Evolutionary conservation across 2,113 vertebrate species (phyloP).

Genomic region (Brachypteracias leptosomus): DNA sequence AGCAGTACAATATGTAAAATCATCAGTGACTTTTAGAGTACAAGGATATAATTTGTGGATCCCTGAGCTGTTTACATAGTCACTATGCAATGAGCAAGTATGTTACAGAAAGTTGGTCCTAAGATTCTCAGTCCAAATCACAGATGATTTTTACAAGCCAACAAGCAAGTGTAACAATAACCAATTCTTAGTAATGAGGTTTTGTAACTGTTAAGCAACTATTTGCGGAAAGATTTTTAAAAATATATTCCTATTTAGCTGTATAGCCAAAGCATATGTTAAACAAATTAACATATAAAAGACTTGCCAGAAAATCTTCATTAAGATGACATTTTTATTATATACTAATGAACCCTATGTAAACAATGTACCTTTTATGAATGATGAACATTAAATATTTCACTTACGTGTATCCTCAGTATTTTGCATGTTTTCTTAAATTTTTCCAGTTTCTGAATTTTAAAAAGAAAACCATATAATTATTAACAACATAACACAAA

Average conservation of each 20-base stretch:
- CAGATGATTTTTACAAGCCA: conserved; percentile 63
- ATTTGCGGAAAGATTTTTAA: conserved; percentile 71
- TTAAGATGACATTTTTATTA: conserved; percentile 80
- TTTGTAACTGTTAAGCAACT: conserved; percentile 72
- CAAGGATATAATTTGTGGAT: conserved; percentile 39
- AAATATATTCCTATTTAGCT: conserved; percentile 75
- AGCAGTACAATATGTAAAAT: conserved; percentile 8
- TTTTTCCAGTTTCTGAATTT: conserved; percentile 53
- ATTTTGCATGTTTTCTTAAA: conserved; percentile 79
- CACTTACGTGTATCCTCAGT: conserved; percentile 72
- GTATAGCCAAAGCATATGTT: conserved; percentile 79
- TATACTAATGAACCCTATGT: conserved; percentile 80
- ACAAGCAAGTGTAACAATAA: conserved; percentile 47
- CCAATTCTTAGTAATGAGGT: conserved; percentile 63
- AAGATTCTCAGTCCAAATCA: conserved; percentile 32
- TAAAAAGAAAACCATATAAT: conserved; percentile 11
- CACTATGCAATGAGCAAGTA: conserved; percentile 77
- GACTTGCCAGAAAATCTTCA: conserved; percentile 75
- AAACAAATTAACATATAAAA: conserved; percentile 77
- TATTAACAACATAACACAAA: conserved; percentile 11
- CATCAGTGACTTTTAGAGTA: conserved; percentile 29
- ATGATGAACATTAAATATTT: conserved; percentile 81
- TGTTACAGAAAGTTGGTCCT: conserved; percentile 44
- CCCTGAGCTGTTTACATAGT: conserved; percentile 71
- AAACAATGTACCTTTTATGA: conserved; percentile 81